Percentiles rank a stretch among this genome's conserved stretches.
phyloP scores from a whole-genome alignment of 2,113 vertebrate species.

The Tor tambroides region DNA sequence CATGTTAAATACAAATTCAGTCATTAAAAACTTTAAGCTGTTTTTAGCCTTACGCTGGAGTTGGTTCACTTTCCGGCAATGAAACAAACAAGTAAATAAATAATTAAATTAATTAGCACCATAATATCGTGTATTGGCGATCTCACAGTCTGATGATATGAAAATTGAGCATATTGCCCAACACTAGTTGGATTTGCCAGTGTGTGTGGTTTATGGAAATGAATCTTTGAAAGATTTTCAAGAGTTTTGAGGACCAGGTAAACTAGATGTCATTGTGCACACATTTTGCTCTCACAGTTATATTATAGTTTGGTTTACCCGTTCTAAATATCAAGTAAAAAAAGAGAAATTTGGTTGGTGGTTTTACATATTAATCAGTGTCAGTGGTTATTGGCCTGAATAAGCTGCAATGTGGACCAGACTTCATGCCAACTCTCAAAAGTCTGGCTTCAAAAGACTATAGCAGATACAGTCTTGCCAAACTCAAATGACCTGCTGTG shows the following conservation, averaged over 20 bases:
- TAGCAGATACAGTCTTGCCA: neutral
- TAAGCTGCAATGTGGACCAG: conserved; percentile 1
- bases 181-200: neutral
- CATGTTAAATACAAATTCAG: too few species aligned
- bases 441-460: neutral
- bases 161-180: too few species aligned
- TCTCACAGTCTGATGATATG: too few species aligned
- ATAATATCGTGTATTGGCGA: too few species aligned
- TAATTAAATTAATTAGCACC: too few species aligned
- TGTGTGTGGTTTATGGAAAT: neutral
- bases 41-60: too few species aligned
- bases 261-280: neutral
- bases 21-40: too few species aligned
- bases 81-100: too few species aligned
- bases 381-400: neutral
- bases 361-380: neutral
- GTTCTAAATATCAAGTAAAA: neutral
- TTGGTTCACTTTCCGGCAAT: too few species aligned
- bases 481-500: conserved; percentile 27
- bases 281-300: neutral
- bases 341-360: neutral
- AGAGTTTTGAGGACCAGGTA: neutral
- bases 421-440: neutral
- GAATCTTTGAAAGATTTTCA: neutral
- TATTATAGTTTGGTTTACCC: neutral